Evolutionary conservation across 2,888 invertebrate species (phyloP), one percentile per base, ranked within the genome.

Genomic region (Clivina fossor): DNA sequence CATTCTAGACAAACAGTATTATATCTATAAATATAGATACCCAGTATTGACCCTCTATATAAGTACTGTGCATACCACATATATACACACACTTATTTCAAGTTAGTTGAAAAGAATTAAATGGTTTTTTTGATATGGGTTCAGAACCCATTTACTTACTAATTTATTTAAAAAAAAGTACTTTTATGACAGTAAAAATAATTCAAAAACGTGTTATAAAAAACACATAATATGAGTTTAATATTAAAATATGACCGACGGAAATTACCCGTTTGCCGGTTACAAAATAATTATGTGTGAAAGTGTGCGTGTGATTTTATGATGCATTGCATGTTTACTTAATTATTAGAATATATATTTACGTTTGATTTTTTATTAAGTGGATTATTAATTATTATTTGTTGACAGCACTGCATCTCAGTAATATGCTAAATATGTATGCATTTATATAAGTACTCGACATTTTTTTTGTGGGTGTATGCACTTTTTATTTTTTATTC

Each of bases 361-460:
- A 67, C 65, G 66, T 68, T 68, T 74, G 70, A 68, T 71, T 74
- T 72, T 72, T 72, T 73, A 72, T 73, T 72, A 70, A 72, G 70
- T 71, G 30, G 30, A 26, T 11, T 19, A 24, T 24, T 24, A 24
- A n/a, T n/a, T n/a, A n/a, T n/a, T n/a, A n/a, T n/a, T 40, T 71
- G 64, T 71, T 69, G 69, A 65, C 64, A 72, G 73, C 74, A 74
- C 74, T 70, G 75, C 75, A 75, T 73, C 62, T 43, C 46, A 64
- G 65, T 67, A 65, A 62, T n/a, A n/a, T 62, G 63, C 61, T 63
- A 64, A 35, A n/a, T n/a, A n/a, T 47, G 47, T 47, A 48, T 40
- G 47, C 47, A 43, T 55, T 32, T 16, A n/a, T n/a, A n/a, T n/a
- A n/a, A n/a, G n/a, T n/a, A 47, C 22, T 47, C 32, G 47, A 55